A percentile compares a stretch with the other conserved stretches of the same genome.
These are phyloP conservation scores for Ornithoptera alexandrae DNA, from an alignment of 2,888 invertebrate genomes.

Conservation along the genomic window DNA sequence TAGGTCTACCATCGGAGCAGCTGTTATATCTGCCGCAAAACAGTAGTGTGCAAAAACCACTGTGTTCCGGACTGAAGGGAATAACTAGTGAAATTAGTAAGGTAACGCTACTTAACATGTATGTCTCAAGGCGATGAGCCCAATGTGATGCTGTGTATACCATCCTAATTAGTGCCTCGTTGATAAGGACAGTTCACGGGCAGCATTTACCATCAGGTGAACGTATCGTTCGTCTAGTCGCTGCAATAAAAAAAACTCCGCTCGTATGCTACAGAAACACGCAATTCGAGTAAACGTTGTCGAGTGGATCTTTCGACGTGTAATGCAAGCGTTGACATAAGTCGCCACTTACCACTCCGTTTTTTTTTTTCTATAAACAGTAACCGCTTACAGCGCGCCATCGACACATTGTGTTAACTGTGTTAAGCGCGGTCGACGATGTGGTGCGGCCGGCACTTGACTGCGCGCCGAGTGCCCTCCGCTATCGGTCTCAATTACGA, in stretches of 20 bases:
- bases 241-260: background rate
- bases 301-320: constrained; percentile 4
- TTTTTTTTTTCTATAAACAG: constrained; percentile 26
- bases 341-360: constrained; percentile 20
- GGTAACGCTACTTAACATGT: too few species aligned
- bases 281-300: background rate
- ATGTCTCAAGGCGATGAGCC: too few species aligned
- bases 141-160: too few species aligned
- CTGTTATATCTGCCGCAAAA: too few species aligned
- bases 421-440: constrained; percentile 35
- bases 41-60: too few species aligned
- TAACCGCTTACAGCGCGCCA: constrained; percentile 39
- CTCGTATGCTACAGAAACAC: background rate
- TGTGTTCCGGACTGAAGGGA: too few species aligned
- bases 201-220: too few species aligned
- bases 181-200: too few species aligned
- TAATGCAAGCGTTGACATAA: constrained; percentile 26
- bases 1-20: too few species aligned
- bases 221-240: too few species aligned
- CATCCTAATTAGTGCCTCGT: too few species aligned
- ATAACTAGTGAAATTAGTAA: too few species aligned
- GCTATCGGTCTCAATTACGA: constrained; percentile 62
- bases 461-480: constrained; percentile 46
- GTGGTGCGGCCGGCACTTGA: constrained; percentile 37
- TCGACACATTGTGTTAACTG: constrained; percentile 32